Percentiles rank a stretch among this genome's conserved stretches.
Evolutionary conservation across 2,888 invertebrate genomes (phyloP).

Genomic region (Sphaerophoria rueppellii): DNA sequence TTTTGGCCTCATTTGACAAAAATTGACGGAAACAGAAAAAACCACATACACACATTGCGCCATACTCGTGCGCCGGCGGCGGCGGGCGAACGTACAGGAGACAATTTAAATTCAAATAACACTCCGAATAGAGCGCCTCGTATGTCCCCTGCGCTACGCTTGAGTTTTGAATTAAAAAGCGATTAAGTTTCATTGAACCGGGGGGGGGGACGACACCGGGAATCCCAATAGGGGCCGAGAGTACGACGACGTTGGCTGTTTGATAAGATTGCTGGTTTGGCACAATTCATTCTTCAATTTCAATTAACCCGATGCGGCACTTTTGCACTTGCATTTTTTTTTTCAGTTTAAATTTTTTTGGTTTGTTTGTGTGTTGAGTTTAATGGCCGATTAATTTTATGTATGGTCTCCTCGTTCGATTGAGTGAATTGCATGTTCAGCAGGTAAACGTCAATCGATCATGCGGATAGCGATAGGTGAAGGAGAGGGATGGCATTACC

Average conservation of each 20-base stretch:
- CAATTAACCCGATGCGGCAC: conserved; percentile 45
- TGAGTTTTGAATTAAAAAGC: conserved; percentile 67
- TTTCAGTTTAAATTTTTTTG: neutral
- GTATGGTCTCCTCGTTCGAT: conserved; percentile 53
- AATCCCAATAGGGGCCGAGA: conserved; percentile 18
- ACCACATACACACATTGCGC: neutral
- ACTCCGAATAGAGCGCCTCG: neutral
- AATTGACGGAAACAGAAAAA: no score
- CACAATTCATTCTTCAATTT: conserved; percentile 45
- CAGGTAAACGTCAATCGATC: conserved; percentile 36
- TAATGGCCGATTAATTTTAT: conserved; percentile 68
- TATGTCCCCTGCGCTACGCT: neutral
- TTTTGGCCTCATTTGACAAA: conserved; percentile 44
- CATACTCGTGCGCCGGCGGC: neutral
- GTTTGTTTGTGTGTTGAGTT: conserved; percentile 27
- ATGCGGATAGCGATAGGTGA: neutral
- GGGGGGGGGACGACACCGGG: neutral
- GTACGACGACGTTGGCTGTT: neutral
- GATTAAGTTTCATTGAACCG: conserved; percentile 69
- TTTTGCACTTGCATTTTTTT: conserved; percentile 14
- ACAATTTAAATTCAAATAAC: conserved; percentile 18
- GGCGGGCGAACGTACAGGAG: neutral
- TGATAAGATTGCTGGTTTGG: neutral
- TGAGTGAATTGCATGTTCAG: conserved; percentile 39
- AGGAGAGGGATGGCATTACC: conserved; percentile 41